Conservation (phyloP, 2,113 vertebrate species). For the Semnornis frantzii region DNA sequence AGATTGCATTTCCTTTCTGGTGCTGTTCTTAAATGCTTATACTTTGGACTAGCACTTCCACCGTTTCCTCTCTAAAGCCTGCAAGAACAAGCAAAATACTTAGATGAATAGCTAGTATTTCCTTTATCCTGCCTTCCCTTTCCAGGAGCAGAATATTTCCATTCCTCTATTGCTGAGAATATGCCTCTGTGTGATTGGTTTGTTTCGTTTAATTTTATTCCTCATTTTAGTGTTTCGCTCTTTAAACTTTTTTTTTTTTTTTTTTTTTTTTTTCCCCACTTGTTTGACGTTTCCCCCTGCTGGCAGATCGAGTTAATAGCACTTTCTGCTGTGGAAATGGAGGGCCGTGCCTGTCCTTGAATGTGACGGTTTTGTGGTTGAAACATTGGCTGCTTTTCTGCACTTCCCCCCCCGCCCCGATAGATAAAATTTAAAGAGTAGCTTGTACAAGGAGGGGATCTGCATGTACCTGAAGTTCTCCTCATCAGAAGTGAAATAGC, state of each 20-base stretch:
- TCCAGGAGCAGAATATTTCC: neutral
- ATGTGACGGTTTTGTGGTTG: neutral
- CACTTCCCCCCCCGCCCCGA: neutral
- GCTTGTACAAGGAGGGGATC: neutral
- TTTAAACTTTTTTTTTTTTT: neutral
- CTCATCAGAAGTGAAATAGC: neutral
- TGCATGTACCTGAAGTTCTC: neutral
- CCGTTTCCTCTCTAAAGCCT: neutral
- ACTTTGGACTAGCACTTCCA: neutral
- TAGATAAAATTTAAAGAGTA: neutral
- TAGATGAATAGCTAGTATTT: neutral
- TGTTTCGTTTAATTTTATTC: neutral
- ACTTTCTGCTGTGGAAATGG: neutral
- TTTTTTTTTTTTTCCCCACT: neutral
- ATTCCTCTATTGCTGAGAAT: neutral
- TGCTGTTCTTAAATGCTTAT: neutral
- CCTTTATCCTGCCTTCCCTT: neutral
- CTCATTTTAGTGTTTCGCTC: neutral
- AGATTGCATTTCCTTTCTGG: neutral
- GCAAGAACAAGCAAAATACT: neutral
- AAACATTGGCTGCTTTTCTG: neutral
- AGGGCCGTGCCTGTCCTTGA: neutral
- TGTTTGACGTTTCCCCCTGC: constrained; percentile 64
- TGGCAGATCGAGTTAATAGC: constrained; percentile 4
- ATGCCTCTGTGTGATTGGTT: neutral